Evolutionary conservation across 2,113 vertebrate species (phyloP), one percentile per base, ranked within the genome.

Genomic region (Epinephelus fuscoguttatus): DNA sequence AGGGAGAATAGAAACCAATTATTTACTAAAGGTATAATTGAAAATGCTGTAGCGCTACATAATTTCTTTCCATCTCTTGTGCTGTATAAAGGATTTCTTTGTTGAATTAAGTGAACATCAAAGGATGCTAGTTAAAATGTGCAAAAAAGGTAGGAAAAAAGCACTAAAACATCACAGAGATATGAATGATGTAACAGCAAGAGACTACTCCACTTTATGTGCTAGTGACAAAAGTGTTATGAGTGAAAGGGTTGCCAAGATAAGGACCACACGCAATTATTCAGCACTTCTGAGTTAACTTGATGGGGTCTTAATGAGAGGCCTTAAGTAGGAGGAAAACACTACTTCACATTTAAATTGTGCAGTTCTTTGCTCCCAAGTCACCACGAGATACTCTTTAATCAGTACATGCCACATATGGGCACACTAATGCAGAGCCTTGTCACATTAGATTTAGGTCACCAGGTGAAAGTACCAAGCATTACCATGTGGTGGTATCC

Each of bases 281-380:
- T 6, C 2, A 12, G 4, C 4, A 57, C 10, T 72, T 37, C 1
- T 2, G 19, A 67, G 52, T 19, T n/a, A 75, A 69, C 10, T 45
- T 61, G 37, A 55, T 70, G 30, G 12, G 45, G 19, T 72, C 42
- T 75, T 27, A 75, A 42, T 30, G 12, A 80, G 19, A 57, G 21
- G 7, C 6, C 11, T 68, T 4, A 57, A 56, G 12, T 18, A 2
- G 2, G 9, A 23, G 8, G 10, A 6, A 14, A 56, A 25, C 21
- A 42, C 21, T 56, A 1, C 25, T 17, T 53, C 4, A 52, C 45
- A 69, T 59, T 37, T 56, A 49, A 52, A 27, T 17, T 30, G 30
- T 40, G 52, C 3, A 3, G 17, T 60, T 2, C 40, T 57, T 57
- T 57, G 33, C 33, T 57, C 8, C 53, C 9, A 2, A 59, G 52